These are phyloP conservation scores for Jaculus jaculus DNA, from an alignment of 2,113 vertebrate species.

Conservation along the genomic window DNA sequence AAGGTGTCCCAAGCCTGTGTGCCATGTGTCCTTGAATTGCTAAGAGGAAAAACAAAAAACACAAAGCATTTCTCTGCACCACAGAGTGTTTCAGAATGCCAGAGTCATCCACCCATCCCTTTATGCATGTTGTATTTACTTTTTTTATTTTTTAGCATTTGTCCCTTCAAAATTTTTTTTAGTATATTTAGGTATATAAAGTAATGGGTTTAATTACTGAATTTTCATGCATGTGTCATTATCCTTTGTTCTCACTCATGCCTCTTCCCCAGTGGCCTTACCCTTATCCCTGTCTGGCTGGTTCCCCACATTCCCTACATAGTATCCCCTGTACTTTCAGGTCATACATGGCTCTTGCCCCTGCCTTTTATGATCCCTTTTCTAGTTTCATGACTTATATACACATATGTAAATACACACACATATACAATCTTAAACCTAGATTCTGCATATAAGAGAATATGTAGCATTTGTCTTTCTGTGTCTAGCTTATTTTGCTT, in stretches of 20 bases:
- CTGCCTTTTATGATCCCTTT: not conserved
- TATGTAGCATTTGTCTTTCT: not conserved
- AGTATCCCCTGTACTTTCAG: too few relatives aligned
- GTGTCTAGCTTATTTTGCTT: not conserved
- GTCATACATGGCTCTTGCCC: not conserved
- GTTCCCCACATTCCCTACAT: not conserved
- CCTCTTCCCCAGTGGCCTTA: too few relatives aligned
- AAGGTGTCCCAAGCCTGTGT: too few relatives aligned
- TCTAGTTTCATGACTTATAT: not conserved
- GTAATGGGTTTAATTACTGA: not conserved
- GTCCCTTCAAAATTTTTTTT: not conserved
- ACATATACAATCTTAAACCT: not conserved
- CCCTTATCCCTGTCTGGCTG: not conserved
- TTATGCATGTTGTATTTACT: not conserved
- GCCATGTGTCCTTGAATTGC: not conserved
- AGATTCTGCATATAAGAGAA: not conserved
- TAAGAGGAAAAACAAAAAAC: not conserved
- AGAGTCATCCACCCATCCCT: not conserved
- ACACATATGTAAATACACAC: not conserved
- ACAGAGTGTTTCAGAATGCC: not conserved
- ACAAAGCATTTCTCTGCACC: not conserved
- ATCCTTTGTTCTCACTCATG: not conserved
- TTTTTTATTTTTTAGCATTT: not conserved
- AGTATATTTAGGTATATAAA: not conserved
- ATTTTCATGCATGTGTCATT: not conserved